Evolutionary conservation across 2,797 vertebrate species (phyloP).

Genomic region (Parauchenoglanis ngamensis): DNA sequence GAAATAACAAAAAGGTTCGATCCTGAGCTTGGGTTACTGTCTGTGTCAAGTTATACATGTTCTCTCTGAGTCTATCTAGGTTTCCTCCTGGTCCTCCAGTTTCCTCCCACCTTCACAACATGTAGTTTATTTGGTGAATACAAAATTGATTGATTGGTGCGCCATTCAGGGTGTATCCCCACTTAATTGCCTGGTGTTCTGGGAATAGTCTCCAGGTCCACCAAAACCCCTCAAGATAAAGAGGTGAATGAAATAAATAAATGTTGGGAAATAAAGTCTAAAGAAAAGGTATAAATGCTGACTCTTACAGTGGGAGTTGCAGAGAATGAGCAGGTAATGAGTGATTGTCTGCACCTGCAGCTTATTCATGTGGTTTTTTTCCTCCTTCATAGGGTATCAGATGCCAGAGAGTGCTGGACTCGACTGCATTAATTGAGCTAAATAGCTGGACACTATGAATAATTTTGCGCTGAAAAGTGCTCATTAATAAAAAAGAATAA

Average conservation of each 20-base stretch:
- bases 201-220: neutral
- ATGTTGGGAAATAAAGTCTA: neutral
- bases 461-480: neutral
- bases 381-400: neutral
- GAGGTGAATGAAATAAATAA: neutral
- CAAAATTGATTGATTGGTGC: neutral
- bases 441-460: neutral
- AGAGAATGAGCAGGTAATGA: neutral
- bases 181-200: neutral
- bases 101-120: neutral
- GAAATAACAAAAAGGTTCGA: neutral
- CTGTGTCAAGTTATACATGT: neutral
- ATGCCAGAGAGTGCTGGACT: neutral
- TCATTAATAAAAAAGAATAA: neutral
- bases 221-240: neutral
- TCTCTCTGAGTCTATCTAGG: neutral
- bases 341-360: neutral
- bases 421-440: neutral
- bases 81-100: neutral
- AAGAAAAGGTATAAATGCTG: neutral
- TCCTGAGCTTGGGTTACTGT: neutral
- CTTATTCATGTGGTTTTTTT: neutral
- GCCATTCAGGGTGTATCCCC: neutral
- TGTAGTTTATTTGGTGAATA: neutral
- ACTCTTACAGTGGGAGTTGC: neutral